These are phyloP conservation scores for Neodiprion pinetum DNA, from an alignment of 1,140 invertebrate genomes.

Conservation along the genomic window DNA sequence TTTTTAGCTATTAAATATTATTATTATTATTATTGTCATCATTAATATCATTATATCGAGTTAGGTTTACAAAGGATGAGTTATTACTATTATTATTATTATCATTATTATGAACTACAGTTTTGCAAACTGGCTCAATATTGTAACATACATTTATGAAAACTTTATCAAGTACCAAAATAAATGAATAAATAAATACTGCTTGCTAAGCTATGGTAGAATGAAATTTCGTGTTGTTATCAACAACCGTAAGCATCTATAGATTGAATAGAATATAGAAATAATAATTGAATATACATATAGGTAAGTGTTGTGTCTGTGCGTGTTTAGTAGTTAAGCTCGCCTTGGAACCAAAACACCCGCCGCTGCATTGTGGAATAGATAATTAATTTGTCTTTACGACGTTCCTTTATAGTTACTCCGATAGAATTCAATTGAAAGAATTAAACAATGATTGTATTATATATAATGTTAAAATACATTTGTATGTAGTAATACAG, in stretches of 20 bases:
- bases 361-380: slow-evolving; percentile 5
- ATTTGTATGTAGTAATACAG: neutral
- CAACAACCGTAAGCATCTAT: neutral
- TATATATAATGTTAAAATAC: no score
- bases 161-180: slow-evolving; percentile 57
- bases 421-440: neutral
- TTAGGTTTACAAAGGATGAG: slow-evolving; percentile 49
- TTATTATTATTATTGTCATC: slow-evolving; percentile 29
- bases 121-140: slow-evolving; percentile 59
- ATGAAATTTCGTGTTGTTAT: neutral
- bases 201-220: slow-evolving; percentile 51
- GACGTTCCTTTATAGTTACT: neutral
- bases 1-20: slow-evolving; percentile 56
- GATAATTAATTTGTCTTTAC: neutral
- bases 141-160: slow-evolving; percentile 57
- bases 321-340: slow-evolving; percentile 9
- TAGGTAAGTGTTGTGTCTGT: slow-evolving; percentile 2
- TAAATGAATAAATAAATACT: slow-evolving; percentile 48
- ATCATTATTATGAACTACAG: slow-evolving; percentile 40
- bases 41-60: slow-evolving; percentile 38
- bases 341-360: slow-evolving; percentile 6
- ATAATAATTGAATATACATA: neutral
- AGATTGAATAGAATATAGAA: neutral
- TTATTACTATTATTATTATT: slow-evolving; percentile 17
- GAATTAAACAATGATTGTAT: neutral